Evolutionary conservation across 2,888 invertebrate species (phyloP).

Genomic region (Sepiola atlantica): DNA sequence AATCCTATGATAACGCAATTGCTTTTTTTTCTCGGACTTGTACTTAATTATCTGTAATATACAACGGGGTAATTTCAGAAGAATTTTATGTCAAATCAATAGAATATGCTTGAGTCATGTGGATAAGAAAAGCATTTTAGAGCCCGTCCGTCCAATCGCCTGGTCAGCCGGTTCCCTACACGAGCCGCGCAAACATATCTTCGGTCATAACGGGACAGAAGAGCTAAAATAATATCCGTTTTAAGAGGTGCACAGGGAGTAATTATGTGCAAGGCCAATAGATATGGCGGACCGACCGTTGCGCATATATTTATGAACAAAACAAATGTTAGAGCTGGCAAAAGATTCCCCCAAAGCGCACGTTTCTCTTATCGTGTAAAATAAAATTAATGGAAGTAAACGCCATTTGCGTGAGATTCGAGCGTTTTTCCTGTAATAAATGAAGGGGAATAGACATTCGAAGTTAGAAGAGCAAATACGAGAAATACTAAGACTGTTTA

Average conservation of each 20-base stretch:
- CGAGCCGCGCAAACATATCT: neutral
- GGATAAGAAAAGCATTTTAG: neutral
- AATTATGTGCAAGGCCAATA: neutral
- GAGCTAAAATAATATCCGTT: neutral
- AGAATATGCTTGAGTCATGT: neutral
- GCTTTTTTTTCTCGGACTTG: neutral
- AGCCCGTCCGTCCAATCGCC: neutral
- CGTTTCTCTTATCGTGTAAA: too few relatives aligned
- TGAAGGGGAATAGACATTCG: too few relatives aligned
- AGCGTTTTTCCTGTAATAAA: too few relatives aligned
- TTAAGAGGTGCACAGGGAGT: neutral
- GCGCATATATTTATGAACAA: neutral
- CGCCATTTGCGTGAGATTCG: too few relatives aligned
- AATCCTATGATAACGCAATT: neutral
- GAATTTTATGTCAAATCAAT: neutral
- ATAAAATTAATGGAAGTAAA: too few relatives aligned
- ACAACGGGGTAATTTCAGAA: neutral
- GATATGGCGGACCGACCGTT: neutral
- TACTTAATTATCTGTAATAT: constrained; percentile 32
- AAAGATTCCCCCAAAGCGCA: neutral
- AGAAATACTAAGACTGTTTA: too few relatives aligned
- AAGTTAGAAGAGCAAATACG: too few relatives aligned
- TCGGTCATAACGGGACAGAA: neutral
- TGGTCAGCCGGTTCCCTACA: neutral
- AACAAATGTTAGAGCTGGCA: neutral